phyloP scores from a whole-genome alignment of 2,113 vertebrate species.

The Genyomyrus donnyi region DNA sequence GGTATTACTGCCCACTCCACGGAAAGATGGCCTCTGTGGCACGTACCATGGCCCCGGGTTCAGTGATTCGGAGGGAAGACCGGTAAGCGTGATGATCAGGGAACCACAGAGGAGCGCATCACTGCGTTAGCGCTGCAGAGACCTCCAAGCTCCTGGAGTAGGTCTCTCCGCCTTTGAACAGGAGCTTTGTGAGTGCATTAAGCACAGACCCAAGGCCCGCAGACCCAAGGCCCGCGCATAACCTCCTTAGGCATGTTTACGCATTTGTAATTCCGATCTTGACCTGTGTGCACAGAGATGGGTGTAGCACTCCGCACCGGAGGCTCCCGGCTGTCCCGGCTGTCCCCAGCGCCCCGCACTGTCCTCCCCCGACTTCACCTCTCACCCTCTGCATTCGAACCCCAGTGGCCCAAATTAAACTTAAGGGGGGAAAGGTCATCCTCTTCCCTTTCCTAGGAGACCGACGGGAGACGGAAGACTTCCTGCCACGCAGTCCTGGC shows the following conservation, averaged over 20 bases:
- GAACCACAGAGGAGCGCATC: not conserved
- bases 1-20: constrained; percentile 43
- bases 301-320: not conserved
- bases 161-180: not conserved
- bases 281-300: not conserved
- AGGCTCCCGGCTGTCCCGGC: not conserved
- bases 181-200: constrained; percentile 38
- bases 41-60: not conserved
- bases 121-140: not conserved
- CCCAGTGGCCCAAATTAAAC: not conserved
- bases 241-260: constrained; percentile 5
- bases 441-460: not conserved
- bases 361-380: constrained; percentile 61
- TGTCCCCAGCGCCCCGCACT: constrained; percentile 6
- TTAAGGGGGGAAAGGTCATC: not conserved
- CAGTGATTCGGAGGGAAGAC: not conserved
- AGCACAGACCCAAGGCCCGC: constrained; percentile 30
- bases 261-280: constrained; percentile 5
- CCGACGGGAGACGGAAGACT: not conserved
- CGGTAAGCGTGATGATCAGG: not conserved
- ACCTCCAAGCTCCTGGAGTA: not conserved
- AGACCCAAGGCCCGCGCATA: constrained; percentile 17
- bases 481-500: not conserved
- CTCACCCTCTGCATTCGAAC: constrained; percentile 42
- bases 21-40: not conserved